Percentiles rank a stretch among this genome's conserved stretches.
Evolutionary conservation across 37 sponge, comb jelly and placozoan species (phyloP).

Genomic region (Eunapius fragilis): DNA sequence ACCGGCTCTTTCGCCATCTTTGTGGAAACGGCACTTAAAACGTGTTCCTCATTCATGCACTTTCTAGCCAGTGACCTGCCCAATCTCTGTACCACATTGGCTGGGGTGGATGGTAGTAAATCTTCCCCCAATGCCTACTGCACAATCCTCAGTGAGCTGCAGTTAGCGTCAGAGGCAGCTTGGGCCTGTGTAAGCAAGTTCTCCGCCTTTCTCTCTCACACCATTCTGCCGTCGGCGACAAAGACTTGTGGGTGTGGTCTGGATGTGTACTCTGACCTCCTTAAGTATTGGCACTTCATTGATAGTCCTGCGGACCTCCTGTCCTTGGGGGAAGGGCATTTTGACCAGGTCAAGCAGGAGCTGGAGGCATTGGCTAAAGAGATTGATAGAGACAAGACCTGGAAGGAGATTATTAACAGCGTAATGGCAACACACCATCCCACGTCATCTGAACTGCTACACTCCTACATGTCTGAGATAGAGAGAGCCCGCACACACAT

Average conservation of each 20-base stretch:
- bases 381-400: slow-evolving; percentile 40
- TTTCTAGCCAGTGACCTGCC: slow-evolving; percentile 29
- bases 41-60: slow-evolving; percentile 16
- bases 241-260: slow-evolving; percentile 14
- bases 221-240: slow-evolving; percentile 6
- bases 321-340: slow-evolving; percentile 49
- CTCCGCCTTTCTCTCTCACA: slow-evolving; percentile 6
- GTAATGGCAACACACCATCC: slow-evolving; percentile 43
- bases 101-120: neutral
- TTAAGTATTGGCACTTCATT: slow-evolving; percentile 45
- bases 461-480: slow-evolving; percentile 55
- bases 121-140: neutral
- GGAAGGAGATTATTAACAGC: slow-evolving; percentile 55
- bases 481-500: slow-evolving; percentile 38
- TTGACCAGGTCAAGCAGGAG: slow-evolving; percentile 34
- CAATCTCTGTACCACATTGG: slow-evolving; percentile 5
- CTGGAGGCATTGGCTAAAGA: slow-evolving; percentile 29
- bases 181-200: slow-evolving; percentile 24
- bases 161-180: slow-evolving; percentile 9
- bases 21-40: slow-evolving; percentile 51
- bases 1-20: slow-evolving; percentile 1
- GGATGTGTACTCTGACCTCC: slow-evolving; percentile 30
- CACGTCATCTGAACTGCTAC: slow-evolving; percentile 15
- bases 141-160: slow-evolving; percentile 21
- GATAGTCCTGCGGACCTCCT: slow-evolving; percentile 47